A percentile compares a stretch with the other conserved stretches of the same genome.
phyloP scores from a whole-genome alignment of 2,797 vertebrate genomes.

The Gouania willdenowi region DNA sequence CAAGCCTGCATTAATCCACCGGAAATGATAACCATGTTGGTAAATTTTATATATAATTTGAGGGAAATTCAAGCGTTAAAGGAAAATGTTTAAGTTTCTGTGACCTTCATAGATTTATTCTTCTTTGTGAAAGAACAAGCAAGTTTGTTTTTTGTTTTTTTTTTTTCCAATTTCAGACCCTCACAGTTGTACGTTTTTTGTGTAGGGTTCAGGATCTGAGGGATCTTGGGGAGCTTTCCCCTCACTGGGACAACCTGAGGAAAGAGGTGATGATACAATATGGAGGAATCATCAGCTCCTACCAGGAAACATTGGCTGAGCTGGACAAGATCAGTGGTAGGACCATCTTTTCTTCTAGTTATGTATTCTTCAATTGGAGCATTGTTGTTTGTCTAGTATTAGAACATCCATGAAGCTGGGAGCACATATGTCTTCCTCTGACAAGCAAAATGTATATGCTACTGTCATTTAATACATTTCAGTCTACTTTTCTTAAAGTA shows the following conservation, averaged over 20 bases:
- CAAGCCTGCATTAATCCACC: too few relatives aligned
- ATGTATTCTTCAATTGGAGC: not conserved
- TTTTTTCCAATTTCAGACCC: not conserved
- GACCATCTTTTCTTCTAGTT: not conserved
- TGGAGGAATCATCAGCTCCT: conserved; percentile 85
- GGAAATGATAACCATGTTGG: too few relatives aligned
- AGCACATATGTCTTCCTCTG: too few relatives aligned
- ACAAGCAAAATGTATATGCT: too few relatives aligned
- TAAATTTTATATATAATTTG: too few relatives aligned
- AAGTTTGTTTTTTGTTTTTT: not conserved
- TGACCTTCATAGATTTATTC: not conserved
- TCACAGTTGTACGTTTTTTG: conserved; percentile 24
- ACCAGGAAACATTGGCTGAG: conserved; percentile 90
- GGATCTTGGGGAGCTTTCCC: conserved; percentile 91
- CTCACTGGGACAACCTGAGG: conserved; percentile 96
- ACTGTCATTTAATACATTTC: too few relatives aligned
- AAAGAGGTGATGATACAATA: conserved; percentile 91
- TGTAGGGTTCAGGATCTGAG: conserved; percentile 89
- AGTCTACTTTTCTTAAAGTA: too few relatives aligned
- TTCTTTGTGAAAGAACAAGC: not conserved
- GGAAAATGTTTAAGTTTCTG: too few relatives aligned
- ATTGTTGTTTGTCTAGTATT: too few relatives aligned
- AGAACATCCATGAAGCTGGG: too few relatives aligned
- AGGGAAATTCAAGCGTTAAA: too few relatives aligned
- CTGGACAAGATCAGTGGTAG: conserved; percentile 89